Conservation (phyloP, 1,140 invertebrate genomes). For the Arctopsyche grandis region DNA sequence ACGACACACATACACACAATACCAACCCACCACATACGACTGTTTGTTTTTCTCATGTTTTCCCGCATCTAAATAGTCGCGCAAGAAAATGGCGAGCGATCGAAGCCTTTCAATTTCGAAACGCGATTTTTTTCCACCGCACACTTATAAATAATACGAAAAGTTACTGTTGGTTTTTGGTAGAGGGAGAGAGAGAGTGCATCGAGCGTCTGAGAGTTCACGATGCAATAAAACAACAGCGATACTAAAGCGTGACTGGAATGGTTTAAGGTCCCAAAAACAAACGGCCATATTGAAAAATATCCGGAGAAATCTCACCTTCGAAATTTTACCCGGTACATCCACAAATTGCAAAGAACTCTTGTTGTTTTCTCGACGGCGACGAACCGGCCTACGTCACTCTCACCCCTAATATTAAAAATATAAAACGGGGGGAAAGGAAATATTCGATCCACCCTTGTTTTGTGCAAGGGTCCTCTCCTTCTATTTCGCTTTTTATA, state of each 20-base stretch:
- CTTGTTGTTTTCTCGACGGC: conserved; percentile 23
- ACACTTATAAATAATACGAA: neutral
- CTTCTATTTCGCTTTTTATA: conserved; percentile 1
- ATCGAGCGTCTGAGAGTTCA: neutral
- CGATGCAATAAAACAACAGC: conserved; percentile 21
- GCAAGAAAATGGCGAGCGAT: conserved; percentile 10
- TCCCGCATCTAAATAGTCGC: conserved; percentile 18
- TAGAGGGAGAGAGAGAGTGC: no score
- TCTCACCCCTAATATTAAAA: conserved; percentile 52
- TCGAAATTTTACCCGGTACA: neutral
- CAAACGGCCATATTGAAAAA: conserved; percentile 15
- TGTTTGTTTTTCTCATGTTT: conserved; percentile 48
- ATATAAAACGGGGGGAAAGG: conserved; percentile 46
- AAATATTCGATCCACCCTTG: conserved; percentile 21
- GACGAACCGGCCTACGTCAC: conserved; percentile 34
- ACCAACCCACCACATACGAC: neutral
- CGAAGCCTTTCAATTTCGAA: neutral
- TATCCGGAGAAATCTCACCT: conserved; percentile 12
- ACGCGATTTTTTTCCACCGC: neutral
- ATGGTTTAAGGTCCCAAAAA: neutral
- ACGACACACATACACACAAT: conserved; percentile 1
- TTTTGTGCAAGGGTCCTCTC: conserved; percentile 26
- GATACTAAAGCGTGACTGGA: conserved; percentile 18
- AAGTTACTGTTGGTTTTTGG: neutral
- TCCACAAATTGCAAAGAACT: neutral